Conservation (phyloP, 2,113 vertebrate genomes). For the Cochlearius cochlearius region DNA sequence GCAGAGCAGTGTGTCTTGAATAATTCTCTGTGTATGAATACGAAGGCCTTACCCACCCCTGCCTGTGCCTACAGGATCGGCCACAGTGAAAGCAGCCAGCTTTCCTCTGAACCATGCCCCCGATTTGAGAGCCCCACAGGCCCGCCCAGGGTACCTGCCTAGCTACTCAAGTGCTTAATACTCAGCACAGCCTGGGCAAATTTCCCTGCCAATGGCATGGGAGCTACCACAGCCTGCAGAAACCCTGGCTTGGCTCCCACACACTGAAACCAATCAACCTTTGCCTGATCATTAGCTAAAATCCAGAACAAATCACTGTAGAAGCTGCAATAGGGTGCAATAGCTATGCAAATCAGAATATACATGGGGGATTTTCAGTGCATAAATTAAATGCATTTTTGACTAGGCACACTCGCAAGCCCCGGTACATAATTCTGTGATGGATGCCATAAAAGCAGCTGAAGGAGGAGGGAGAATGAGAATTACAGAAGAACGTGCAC, state of each 20-base stretch:
- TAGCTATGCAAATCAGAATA: slow-evolving; percentile 23
- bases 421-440: not conserved
- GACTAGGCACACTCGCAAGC: not conserved
- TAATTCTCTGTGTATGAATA: not conserved
- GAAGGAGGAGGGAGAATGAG: not conserved
- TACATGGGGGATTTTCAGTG: not conserved
- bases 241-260: not conserved
- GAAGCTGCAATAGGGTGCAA: not conserved
- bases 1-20: not conserved
- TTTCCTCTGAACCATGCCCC: not conserved
- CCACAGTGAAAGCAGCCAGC: not conserved
- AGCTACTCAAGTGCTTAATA: not conserved
- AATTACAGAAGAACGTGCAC: not conserved
- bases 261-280: not conserved
- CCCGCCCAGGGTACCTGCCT: not conserved
- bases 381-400: not conserved
- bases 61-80: not conserved
- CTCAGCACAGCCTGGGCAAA: not conserved
- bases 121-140: not conserved
- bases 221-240: not conserved
- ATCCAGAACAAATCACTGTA: not conserved
- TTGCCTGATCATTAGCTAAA: slow-evolving; percentile 25
- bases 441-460: not conserved
- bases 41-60: not conserved
- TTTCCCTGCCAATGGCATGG: not conserved